These are phyloP conservation scores for Dromius quadrimaculatus DNA, from an alignment of 2,888 invertebrate species.

Conservation along the genomic window DNA sequence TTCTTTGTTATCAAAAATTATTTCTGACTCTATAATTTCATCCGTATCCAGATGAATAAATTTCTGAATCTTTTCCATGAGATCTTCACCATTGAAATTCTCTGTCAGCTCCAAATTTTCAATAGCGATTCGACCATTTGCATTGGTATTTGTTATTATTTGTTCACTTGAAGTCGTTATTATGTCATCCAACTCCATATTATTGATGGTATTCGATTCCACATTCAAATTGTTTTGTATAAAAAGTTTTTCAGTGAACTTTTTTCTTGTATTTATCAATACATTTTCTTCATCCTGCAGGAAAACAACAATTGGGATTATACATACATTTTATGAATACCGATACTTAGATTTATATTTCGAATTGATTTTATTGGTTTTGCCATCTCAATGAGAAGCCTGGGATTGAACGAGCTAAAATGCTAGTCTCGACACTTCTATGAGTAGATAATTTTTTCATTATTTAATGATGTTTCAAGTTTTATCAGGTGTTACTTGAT, in stretches of 20 bases:
- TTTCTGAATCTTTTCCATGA: constrained; percentile 65
- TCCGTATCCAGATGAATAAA: constrained; percentile 65
- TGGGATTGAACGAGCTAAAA: too few relatives aligned
- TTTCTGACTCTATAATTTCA: constrained; percentile 62
- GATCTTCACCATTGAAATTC: constrained; percentile 65
- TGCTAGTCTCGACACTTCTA: too few relatives aligned
- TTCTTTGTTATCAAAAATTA: constrained; percentile 63
- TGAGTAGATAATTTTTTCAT: too few relatives aligned
- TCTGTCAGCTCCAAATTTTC: constrained; percentile 66
- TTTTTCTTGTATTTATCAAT: constrained; percentile 67
- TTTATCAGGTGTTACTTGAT: too few relatives aligned
- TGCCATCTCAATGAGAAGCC: too few relatives aligned
- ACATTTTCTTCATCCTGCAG: constrained; percentile 61
- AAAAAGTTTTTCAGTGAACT: constrained; percentile 64
- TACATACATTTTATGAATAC: too few relatives aligned
- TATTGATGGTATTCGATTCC: constrained; percentile 65
- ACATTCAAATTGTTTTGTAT: constrained; percentile 65
- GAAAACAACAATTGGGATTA: too few relatives aligned
- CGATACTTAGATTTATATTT: too few relatives aligned
- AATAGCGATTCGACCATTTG: constrained; percentile 67
- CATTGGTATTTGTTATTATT: constrained; percentile 62
- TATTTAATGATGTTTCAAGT: too few relatives aligned
- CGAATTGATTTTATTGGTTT: too few relatives aligned
- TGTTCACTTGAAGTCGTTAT: constrained; percentile 69
- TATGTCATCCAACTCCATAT: constrained; percentile 66